A percentile compares a stretch with the other conserved stretches of the same genome.
Evolutionary conservation across 2,888 invertebrate species (phyloP).

Genomic region (Drosophila diplacantha): DNA sequence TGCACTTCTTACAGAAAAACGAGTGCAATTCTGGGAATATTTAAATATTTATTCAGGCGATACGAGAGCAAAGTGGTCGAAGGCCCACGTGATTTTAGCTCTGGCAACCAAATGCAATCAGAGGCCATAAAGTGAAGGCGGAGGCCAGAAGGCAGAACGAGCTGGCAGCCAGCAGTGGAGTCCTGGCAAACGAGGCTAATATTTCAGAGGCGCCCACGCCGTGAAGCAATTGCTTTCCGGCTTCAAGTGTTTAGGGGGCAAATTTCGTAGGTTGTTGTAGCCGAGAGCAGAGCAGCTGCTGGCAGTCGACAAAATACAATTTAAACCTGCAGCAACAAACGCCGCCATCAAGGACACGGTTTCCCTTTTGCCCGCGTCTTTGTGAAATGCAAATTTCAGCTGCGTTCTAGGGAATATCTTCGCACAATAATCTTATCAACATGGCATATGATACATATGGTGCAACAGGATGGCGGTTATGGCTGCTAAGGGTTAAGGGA

Average conservation of each 20-base stretch:
- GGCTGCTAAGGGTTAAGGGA: constrained; percentile 15
- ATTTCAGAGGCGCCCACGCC: constrained; percentile 63
- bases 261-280: constrained; percentile 47
- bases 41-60: constrained; percentile 62
- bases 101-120: constrained; percentile 56
- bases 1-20: constrained; percentile 13
- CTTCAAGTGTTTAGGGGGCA: constrained; percentile 51
- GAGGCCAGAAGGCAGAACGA: constrained; percentile 1
- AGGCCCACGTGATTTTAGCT: constrained; percentile 24
- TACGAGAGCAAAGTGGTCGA: constrained; percentile 49
- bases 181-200: constrained; percentile 45
- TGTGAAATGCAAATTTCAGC: constrained; percentile 39
- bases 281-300: constrained; percentile 47
- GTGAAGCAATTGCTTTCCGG: constrained; percentile 69
- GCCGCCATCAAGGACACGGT: constrained; percentile 11
- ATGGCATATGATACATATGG: constrained; percentile 28
- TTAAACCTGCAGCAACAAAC: constrained; percentile 49
- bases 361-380: constrained; percentile 5
- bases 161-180: neutral
- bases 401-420: constrained; percentile 19
- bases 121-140: constrained; percentile 23
- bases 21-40: constrained; percentile 23
- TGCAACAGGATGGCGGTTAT: constrained; percentile 26
- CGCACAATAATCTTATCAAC: constrained; percentile 45
- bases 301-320: constrained; percentile 61